Evolutionary conservation across 2,113 vertebrate species (phyloP).

Genomic region (Acrocephalus arundinaceus): DNA sequence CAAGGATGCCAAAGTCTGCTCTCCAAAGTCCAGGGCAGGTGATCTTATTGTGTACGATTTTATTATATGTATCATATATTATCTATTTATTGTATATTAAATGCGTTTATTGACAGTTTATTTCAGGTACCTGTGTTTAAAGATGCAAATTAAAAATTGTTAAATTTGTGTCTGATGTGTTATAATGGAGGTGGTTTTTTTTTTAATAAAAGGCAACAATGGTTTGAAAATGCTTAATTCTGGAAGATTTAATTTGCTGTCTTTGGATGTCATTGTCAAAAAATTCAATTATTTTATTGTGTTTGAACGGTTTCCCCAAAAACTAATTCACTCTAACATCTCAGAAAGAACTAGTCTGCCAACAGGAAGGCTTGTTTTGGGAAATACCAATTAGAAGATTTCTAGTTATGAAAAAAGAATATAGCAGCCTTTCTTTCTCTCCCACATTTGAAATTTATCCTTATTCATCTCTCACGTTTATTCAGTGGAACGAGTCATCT

Average conservation of each 20-base stretch:
- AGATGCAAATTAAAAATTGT: background rate
- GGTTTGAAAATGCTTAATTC: background rate
- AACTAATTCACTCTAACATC: background rate
- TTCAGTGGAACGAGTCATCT: background rate
- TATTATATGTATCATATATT: background rate
- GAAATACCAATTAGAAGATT: background rate
- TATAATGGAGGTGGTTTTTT: background rate
- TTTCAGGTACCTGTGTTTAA: background rate
- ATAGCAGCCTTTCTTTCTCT: background rate
- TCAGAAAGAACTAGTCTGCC: background rate
- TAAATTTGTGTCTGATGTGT: background rate
- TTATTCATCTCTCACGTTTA: background rate
- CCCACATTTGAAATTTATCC: background rate
- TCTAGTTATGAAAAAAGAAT: background rate
- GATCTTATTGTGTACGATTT: fast-evolving
- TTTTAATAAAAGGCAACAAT: background rate
- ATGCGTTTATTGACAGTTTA: background rate
- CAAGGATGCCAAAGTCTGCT: background rate
- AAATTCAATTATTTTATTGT: background rate
- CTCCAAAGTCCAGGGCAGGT: background rate
- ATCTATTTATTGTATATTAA: background rate
- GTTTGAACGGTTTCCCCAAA: background rate
- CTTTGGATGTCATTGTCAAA: background rate
- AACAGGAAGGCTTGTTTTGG: background rate
- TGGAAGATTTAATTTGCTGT: background rate